phyloP scores from a whole-genome alignment of 2,797 vertebrate species.

The Petrocephalus sullivani region DNA sequence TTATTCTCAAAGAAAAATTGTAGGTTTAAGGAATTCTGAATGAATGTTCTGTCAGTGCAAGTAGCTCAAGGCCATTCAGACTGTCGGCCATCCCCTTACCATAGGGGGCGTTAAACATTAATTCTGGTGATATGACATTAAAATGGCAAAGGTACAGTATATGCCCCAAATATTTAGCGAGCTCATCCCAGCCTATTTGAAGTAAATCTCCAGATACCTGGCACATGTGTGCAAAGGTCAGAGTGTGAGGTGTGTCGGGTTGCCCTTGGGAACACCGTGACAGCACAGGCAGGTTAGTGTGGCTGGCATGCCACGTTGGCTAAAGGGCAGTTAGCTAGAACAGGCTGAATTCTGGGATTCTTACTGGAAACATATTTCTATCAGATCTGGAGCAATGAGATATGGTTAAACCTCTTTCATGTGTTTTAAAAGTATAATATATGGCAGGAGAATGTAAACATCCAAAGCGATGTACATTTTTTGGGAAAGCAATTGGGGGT shows the following conservation, averaged over 20 bases:
- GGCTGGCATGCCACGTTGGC: background rate
- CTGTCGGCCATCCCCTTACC: background rate
- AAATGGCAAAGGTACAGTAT: background rate
- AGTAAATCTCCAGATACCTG: slow-evolving; percentile 33
- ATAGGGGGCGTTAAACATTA: background rate
- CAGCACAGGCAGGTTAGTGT: background rate
- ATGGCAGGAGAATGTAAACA: background rate
- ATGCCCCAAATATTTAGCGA: background rate
- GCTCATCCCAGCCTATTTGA: background rate
- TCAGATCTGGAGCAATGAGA: background rate
- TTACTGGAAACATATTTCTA: slow-evolving; percentile 22
- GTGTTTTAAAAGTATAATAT: background rate
- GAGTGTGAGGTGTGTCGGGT: slow-evolving; percentile 33
- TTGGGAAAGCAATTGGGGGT: background rate
- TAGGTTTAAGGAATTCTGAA: background rate
- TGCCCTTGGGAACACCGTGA: slow-evolving; percentile 11
- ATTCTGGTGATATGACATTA: background rate
- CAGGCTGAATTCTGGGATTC: slow-evolving; percentile 24
- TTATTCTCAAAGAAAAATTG: background rate
- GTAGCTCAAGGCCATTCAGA: background rate
- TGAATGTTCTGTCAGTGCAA: background rate
- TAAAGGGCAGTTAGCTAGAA: slow-evolving; percentile 2
- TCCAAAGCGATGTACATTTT: background rate
- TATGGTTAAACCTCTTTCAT: background rate
- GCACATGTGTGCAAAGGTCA: slow-evolving; percentile 49